Evolutionary conservation across 1,140 invertebrate species (phyloP).

Genomic region (Calycopis cecrops): DNA sequence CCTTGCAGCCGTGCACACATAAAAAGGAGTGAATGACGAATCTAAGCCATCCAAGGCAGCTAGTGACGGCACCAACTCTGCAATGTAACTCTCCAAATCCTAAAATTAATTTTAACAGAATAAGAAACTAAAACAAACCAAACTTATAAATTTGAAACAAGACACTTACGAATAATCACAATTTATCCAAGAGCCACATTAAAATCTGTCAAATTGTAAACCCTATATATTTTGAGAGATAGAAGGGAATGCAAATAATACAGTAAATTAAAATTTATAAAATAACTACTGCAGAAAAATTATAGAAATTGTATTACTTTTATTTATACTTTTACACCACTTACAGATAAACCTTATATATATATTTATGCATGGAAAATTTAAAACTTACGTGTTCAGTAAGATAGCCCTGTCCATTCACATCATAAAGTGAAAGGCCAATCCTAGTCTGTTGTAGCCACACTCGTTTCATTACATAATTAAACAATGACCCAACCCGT

Average conservation of each 20-base stretch:
- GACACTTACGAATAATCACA: not conserved
- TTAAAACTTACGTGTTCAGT: slow-evolving; percentile 83
- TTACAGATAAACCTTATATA: too few relatives aligned
- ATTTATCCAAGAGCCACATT: too few relatives aligned
- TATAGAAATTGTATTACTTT: not conserved
- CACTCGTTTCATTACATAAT: slow-evolving; percentile 96
- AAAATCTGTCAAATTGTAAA: too few relatives aligned
- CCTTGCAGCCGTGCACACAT: slow-evolving; percentile 95
- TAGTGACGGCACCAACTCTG: slow-evolving; percentile 93
- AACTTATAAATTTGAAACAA: slow-evolving; percentile 17
- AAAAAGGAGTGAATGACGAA: slow-evolving; percentile 96
- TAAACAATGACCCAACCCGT: slow-evolving; percentile 90
- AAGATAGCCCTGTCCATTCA: slow-evolving; percentile 93
- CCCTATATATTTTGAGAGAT: too few relatives aligned
- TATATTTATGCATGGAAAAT: too few relatives aligned
- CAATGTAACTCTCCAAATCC: slow-evolving; percentile 97
- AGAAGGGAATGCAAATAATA: too few relatives aligned
- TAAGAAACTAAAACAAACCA: slow-evolving; percentile 7
- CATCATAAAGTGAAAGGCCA: slow-evolving; percentile 94
- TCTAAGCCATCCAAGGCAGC: slow-evolving; percentile 92
- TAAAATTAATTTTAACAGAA: slow-evolving; percentile 71
- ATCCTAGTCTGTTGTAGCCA: slow-evolving; percentile 96
- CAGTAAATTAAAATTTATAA: too few relatives aligned
- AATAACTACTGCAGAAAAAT: too few relatives aligned
- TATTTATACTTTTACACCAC: not conserved